Base-by-base conservation (phyloP, 2,113 vertebrate genomes). In the Piprites chloris region DNA sequence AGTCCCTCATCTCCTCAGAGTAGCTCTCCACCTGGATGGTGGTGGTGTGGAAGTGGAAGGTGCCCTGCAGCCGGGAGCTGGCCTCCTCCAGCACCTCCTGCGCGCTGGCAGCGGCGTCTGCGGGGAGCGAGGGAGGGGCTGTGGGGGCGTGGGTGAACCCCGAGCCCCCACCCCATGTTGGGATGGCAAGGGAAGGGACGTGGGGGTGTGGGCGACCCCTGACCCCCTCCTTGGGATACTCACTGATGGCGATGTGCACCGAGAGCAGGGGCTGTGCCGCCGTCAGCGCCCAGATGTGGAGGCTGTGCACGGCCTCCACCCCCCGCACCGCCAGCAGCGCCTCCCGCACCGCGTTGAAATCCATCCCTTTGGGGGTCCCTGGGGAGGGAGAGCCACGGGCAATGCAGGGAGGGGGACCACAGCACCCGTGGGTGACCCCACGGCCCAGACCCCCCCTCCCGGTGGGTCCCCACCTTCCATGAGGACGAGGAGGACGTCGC, bases 211-310 rank as follows among this genome's bases (percentile, higher is more conserved):
- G 33, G 62, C 27, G 21, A 37, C 2, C 7, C 28, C 71, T 3
- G 1, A 10, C 1, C 12, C 8, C 13, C 27, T 1, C 21, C 21
- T n/a, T 3, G 30, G 3, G 17, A 3, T 52, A 96, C 98, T 97
- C 96, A 99, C 99, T 98, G 89, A 98, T 97, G 84, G 97, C 98
- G 4, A 99, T 96, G 94, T 99, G 99, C 28, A 98, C 99, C 0
- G 99, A 98, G 9, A 99, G 97, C 89, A 99, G 91, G 0, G 98
- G 97, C 73, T 98, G 98, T 3, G 97, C 97, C 7, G 97, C 96
- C 0, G 98, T 99, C 85, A 99, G 98, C 0, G 98, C 98, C 99
- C 99, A 99, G 92, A 99, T 98, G 89, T 98, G 99, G 42, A 99
- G 98, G 93, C 98, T 98, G 97, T 99, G 98, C 56, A 99, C 97